A percentile compares a stretch with the other conserved stretches of the same genome.
phyloP scores from a whole-genome alignment of 1,140 invertebrate species.

The Plectrocnemia conspersa region DNA sequence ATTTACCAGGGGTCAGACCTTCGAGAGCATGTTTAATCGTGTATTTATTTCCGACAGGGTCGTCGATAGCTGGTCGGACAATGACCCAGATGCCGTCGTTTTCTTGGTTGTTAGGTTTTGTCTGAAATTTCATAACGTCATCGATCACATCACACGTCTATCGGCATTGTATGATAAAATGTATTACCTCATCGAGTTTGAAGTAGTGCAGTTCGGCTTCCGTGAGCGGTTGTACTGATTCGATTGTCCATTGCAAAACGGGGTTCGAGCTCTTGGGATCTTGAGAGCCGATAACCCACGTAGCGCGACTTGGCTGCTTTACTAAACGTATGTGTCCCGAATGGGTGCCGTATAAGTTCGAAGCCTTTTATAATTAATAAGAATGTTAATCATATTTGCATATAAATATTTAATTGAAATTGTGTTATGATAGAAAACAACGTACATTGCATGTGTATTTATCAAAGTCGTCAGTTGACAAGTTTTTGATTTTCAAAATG shows the following conservation, averaged over 20 bases:
- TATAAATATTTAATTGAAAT: not conserved
- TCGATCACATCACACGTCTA: not conserved
- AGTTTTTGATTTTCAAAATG: constrained; percentile 20
- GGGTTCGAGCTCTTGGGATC: constrained; percentile 12
- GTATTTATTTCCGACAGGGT: constrained; percentile 21
- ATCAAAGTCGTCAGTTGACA: constrained; percentile 25
- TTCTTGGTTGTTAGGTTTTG: constrained; percentile 8
- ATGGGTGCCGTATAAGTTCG: constrained; percentile 16
- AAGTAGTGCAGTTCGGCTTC: constrained; percentile 28
- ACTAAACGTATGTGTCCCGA: constrained; percentile 9
- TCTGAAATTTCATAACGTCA: constrained; percentile 16
- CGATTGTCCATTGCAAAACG: constrained; percentile 25
- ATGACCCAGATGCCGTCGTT: constrained; percentile 26
- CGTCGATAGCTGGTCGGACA: constrained; percentile 12
- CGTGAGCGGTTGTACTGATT: constrained; percentile 26
- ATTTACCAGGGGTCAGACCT: constrained; percentile 29
- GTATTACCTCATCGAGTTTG: constrained; percentile 30
- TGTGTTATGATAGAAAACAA: constrained; percentile 1
- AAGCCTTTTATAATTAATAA: constrained; percentile 19
- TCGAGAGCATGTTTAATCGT: constrained; percentile 21
- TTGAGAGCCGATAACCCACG: constrained; percentile 18
- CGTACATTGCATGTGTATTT: constrained; percentile 32
- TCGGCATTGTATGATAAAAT: not conserved
- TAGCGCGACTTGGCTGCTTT: constrained; percentile 17
- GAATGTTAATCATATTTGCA: not conserved